Evolutionary conservation across 2,113 vertebrate species (phyloP).

Genomic region (Ariopsis seemanni): DNA sequence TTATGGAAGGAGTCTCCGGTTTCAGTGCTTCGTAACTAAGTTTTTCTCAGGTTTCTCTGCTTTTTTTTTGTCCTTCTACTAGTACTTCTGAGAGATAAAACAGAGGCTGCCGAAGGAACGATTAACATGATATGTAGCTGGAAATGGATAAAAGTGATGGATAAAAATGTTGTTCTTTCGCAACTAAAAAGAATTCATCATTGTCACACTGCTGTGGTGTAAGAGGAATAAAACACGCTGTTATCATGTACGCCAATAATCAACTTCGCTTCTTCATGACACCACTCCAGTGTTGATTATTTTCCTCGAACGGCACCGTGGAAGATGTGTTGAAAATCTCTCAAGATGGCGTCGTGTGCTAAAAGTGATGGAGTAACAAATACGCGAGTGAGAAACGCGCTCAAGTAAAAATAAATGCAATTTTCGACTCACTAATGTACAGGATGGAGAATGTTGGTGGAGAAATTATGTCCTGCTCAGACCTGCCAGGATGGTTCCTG

Average conservation of each 20-base stretch:
- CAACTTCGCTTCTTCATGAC: not conserved
- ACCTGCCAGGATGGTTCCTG: slow-evolving; percentile 80
- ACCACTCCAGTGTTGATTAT: not conserved
- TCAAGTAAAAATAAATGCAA: not conserved
- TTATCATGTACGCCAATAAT: not conserved
- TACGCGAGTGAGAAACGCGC: not conserved
- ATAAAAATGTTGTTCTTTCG: not conserved
- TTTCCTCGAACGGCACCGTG: not conserved
- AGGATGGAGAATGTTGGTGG: slow-evolving; percentile 62
- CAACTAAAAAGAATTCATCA: not conserved
- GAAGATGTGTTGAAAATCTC: not conserved
- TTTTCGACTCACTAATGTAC: slow-evolving; percentile 52
- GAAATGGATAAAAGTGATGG: not conserved
- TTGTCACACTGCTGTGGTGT: not conserved
- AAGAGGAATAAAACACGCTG: not conserved
- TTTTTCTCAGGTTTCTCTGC: not conserved
- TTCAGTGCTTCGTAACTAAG: not conserved
- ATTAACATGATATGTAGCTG: not conserved
- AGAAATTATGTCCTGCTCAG: slow-evolving; percentile 80
- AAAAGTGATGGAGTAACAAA: not conserved
- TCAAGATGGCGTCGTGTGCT: not conserved
- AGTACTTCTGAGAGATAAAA: not conserved
- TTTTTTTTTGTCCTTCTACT: no score
- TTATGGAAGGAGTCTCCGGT: not conserved
- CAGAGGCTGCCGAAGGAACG: not conserved